phyloP scores from a whole-genome alignment of 2,888 invertebrate genomes.

The Drosophila tripunctata region DNA sequence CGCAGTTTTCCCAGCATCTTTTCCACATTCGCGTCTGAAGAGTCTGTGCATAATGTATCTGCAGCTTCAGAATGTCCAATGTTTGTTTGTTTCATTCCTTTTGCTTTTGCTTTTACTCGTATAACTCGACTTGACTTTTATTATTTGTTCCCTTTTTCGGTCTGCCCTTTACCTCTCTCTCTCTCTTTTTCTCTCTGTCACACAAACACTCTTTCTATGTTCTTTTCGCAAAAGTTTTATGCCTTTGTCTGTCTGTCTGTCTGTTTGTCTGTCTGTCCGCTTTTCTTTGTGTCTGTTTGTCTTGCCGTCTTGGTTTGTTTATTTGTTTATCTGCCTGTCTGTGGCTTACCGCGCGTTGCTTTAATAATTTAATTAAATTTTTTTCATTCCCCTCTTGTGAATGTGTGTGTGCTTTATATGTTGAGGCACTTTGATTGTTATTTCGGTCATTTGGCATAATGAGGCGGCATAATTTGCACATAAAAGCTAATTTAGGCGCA shows the following conservation, averaged over 20 bases:
- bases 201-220: too few relatives aligned
- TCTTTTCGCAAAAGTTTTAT: constrained; percentile 57
- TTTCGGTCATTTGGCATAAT: constrained; percentile 69
- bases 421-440: constrained; percentile 63
- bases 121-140: constrained; percentile 58
- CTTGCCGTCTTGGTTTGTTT: constrained; percentile 38
- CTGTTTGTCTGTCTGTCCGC: constrained; percentile 35
- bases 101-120: constrained; percentile 39
- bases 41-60: constrained; percentile 76
- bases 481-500: constrained; percentile 63
- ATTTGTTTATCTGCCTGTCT: constrained; percentile 48
- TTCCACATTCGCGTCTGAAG: constrained; percentile 55
- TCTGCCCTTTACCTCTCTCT: background rate
- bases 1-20: constrained; percentile 23
- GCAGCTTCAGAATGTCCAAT: constrained; percentile 50
- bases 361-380: constrained; percentile 74
- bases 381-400: constrained; percentile 13
- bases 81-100: constrained; percentile 48
- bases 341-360: constrained; percentile 67
- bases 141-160: constrained; percentile 48
- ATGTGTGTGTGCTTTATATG: constrained; percentile 4
- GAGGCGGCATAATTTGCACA: constrained; percentile 71
- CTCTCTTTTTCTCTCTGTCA: background rate
- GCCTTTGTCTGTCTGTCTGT: constrained; percentile 31
- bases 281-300: constrained; percentile 38